A percentile compares a stretch with the other conserved stretches of the same genome.
phyloP scores from a whole-genome alignment of 2,888 invertebrate genomes.

The Cremastobaeus sp. region DNA sequence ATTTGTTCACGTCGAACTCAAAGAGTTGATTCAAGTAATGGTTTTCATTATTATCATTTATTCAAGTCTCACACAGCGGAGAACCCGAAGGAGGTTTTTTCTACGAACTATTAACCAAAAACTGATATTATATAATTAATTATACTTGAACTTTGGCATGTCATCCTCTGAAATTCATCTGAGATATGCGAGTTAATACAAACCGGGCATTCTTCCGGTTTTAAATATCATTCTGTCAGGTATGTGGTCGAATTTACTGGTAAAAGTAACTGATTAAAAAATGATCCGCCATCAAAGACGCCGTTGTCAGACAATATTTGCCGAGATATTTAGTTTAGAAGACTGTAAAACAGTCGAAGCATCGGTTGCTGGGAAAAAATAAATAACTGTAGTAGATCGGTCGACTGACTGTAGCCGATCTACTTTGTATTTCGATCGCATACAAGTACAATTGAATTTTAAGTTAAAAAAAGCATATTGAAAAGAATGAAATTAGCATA shows the following conservation, averaged over 20 bases:
- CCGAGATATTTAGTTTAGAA: no score
- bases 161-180: slow-evolving; percentile 14
- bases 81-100: slow-evolving; percentile 9
- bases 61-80: not conserved
- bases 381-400: no score
- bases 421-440: slow-evolving; percentile 47
- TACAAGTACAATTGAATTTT: slow-evolving; percentile 42
- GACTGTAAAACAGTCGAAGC: no score
- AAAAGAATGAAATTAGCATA: slow-evolving; percentile 51
- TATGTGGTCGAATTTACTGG: no score
- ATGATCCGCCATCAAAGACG: no score
- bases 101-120: slow-evolving; percentile 25
- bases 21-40: slow-evolving; percentile 48
- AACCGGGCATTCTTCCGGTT: slow-evolving; percentile 5
- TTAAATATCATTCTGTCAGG: not conserved
- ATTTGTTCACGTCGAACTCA: slow-evolving; percentile 32
- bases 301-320: no score
- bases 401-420: no score
- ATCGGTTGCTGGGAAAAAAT: no score
- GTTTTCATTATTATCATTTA: slow-evolving; percentile 18
- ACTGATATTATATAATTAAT: slow-evolving; percentile 34
- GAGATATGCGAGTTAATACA: slow-evolving; percentile 14
- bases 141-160: slow-evolving; percentile 2
- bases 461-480: slow-evolving; percentile 15
- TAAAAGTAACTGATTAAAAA: no score